These are phyloP conservation scores for Pteronotus mesoamericanus DNA, from an alignment of 2,797 vertebrate genomes.

Conservation along the genomic window DNA sequence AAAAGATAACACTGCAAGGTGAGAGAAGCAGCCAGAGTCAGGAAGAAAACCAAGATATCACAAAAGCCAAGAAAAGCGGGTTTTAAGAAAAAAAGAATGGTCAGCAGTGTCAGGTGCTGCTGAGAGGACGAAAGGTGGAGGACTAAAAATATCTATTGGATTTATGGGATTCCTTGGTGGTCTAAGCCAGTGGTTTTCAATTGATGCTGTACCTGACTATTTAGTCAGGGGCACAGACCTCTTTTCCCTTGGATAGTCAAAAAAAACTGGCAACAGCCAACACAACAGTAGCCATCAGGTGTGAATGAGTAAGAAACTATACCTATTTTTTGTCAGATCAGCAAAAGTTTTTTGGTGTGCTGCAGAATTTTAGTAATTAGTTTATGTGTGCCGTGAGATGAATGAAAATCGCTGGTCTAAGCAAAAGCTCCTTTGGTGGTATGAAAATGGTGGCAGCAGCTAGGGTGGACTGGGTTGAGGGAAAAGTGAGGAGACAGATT, in stretches of 20 bases:
- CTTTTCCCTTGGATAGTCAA: not conserved
- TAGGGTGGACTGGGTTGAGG: not conserved
- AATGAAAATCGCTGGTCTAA: not conserved
- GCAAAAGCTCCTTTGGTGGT: not conserved
- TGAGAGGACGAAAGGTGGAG: not conserved
- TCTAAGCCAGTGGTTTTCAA: not conserved
- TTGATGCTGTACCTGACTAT: not conserved
- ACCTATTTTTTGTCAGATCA: not conserved
- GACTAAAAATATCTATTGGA: not conserved
- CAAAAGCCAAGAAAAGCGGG: not conserved
- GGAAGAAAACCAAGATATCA: not conserved
- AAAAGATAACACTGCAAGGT: not conserved
- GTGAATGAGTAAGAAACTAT: not conserved
- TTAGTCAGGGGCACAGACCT: not conserved
- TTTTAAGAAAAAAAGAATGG: not conserved
- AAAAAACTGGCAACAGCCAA: not conserved
- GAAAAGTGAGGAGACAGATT: not conserved
- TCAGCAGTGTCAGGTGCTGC: not conserved
- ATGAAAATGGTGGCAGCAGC: not conserved
- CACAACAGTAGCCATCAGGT: not conserved
- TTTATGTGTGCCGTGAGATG: not conserved
- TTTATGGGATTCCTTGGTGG: not conserved
- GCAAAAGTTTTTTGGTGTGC: not conserved
- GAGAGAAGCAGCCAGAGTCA: not conserved
- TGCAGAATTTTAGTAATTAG: not conserved